Evolutionary conservation across 2,888 invertebrate species (phyloP).

Genomic region (Matsumyia berberina): DNA sequence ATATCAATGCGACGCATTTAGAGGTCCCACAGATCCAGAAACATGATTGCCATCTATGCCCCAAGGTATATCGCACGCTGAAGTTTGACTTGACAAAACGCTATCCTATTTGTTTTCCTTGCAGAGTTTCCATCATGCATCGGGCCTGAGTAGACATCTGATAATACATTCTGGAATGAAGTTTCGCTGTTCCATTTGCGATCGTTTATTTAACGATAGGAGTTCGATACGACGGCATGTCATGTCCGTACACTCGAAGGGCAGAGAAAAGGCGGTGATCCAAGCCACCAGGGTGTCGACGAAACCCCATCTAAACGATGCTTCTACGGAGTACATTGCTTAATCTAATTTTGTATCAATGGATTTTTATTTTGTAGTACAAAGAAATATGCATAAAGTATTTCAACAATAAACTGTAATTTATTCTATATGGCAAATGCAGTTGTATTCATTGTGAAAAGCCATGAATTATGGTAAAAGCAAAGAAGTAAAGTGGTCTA

Average conservation of each 20-base stretch:
- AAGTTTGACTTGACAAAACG: background rate
- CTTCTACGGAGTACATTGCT: conserved; percentile 9
- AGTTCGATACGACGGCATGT: conserved; percentile 89
- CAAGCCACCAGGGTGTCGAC: conserved; percentile 1
- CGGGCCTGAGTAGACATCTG: conserved; percentile 89
- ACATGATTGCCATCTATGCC: conserved; percentile 88
- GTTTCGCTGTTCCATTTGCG: conserved; percentile 88
- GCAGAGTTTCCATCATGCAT: conserved; percentile 84
- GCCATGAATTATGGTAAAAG: no score
- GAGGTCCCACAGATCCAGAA: conserved; percentile 86
- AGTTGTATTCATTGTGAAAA: no score
- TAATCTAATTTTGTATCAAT: background rate
- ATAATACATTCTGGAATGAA: conserved; percentile 88
- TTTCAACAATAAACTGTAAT: conserved; percentile 44
- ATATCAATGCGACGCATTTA: conserved; percentile 86
- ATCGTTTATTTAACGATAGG: conserved; percentile 89
- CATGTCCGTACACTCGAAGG: conserved; percentile 80
- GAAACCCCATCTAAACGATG: background rate
- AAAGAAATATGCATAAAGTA: conserved; percentile 50
- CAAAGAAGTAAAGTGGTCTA: no score
- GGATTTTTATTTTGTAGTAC: conserved; percentile 55
- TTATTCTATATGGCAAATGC: conserved; percentile 7
- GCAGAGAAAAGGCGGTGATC: conserved; percentile 16
- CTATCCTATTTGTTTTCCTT: conserved; percentile 13
- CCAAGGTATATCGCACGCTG: conserved; percentile 84